Evolutionary conservation across 2,113 vertebrate genomes (phyloP), one percentile per base, ranked within the genome.

Genomic region (Sander lucioperca): DNA sequence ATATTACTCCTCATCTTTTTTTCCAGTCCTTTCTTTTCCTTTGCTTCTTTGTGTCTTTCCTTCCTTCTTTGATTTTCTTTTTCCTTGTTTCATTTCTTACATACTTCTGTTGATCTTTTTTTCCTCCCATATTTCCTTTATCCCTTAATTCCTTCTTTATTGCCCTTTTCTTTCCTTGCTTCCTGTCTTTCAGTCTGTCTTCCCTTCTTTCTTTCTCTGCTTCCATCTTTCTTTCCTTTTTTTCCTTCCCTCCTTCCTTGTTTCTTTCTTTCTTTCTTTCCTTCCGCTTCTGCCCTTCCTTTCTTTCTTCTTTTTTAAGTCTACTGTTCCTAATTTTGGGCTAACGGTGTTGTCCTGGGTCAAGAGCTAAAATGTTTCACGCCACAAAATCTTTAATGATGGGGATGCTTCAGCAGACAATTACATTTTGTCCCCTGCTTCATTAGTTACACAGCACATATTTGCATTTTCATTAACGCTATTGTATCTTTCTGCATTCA

Each of bases 371-470:
- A n/a, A 33, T 4, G 6, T 33, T 59, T 53, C 30, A 36, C 1
- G 8, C 23, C 53, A 47, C 43, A 63, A 57, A 21, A 19, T 66
- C 59, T 30, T 30, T 59, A 81, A 76, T 12, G 39, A 72, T n/a
- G 14, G n/a, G 36, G 39, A 72, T 50, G 64, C 67, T 74, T 84
- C 10, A 51, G 33, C 19, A 50, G 61, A 33, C 45, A 77, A 45
- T 79, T 77, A 43, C 19, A 80, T 64, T 77, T 79, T 82, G 16
- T 71, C 43, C 12, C 13, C 43, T 27, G 51, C 61, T 43, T 85
- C 77, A 78, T 82, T 89, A 87, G 50, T 62, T 18, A 27, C 18
- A 51, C 16, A 8, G 36, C 18, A 67, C 21, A 43, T 72, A 75
- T 81, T 83, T 77, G 74, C 36, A 63, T 74, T 36, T 54, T 48